Base-by-base conservation (phyloP, 2,797 vertebrate genomes). In the Distichodus sexfasciatus region DNA sequence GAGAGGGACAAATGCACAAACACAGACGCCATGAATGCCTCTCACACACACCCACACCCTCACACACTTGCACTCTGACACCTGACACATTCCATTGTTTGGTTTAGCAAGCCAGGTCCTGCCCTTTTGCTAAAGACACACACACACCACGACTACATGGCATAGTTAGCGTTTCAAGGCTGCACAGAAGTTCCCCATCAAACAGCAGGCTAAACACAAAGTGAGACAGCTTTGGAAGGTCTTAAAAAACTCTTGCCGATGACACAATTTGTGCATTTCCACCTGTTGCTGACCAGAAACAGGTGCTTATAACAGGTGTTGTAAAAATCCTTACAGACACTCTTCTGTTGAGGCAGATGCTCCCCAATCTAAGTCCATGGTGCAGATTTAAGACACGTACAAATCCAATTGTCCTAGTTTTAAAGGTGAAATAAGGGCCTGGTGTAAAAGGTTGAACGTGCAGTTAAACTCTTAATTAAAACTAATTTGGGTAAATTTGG, bases 51-150 rank as follows among this genome's bases (percentile, higher is more conserved):
- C 8, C 35, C 38, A 31, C 48, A 19, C 4, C 28, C 31, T 26
- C 41, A 33, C 50, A 70, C 44, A 50, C 21, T 10, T 29, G 17
- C 28, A 10, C 15, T 67, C 10, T 57, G 44, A 38, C 59, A 69
- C 23, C 23, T 55, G 40, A 62, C 41, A 46, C 38, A 54, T 70
- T 43, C 48, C 23, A 28, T 7, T 61, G 44, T 10, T 21, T 12
- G 1, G 55, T 35, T 12, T n/a, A 17, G 4, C 65, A 17, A 14
- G 67, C 7, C 46, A 11, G 15, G 26, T 17, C 67, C 6, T 33
- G 44, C 4, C 35, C 5, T 43, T 51, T 19, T 21, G 17, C 19
- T 43, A 14, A 53, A 53, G 15, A 41, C n/a, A 31, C 44, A 8
- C 23, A 12, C 46, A 4, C 0, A 11, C 54, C 33, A 31, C 19